phyloP scores from a whole-genome alignment of 2,888 invertebrate genomes.

The Drosophila demipolita region DNA sequence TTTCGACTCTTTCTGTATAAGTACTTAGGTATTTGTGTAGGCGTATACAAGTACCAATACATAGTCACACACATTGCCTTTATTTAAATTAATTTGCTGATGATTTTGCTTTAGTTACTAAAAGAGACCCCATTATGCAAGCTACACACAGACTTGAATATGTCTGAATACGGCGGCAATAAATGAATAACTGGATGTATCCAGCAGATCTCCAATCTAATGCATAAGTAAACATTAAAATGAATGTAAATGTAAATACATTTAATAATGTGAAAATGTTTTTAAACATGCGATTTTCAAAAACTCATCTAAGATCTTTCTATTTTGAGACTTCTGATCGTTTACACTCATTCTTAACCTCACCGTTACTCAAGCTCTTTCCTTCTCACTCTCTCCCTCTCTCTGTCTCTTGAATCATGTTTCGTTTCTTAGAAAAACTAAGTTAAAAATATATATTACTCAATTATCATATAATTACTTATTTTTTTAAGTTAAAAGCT shows the following conservation, averaged over 20 bases:
- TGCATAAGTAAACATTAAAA: neutral
- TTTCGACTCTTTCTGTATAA: slow-evolving; percentile 30
- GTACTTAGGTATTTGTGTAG: slow-evolving; percentile 1
- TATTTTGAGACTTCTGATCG: neutral
- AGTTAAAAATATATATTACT: too few species aligned
- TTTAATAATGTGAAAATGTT: neutral
- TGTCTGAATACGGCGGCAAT: neutral
- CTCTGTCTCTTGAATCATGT: too few species aligned
- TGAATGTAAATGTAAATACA: neutral
- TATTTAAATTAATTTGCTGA: slow-evolving; percentile 29
- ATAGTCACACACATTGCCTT: slow-evolving; percentile 5
- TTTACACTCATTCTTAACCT: neutral
- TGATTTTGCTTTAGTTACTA: slow-evolving; percentile 4
- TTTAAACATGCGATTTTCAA: neutral
- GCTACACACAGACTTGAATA: neutral
- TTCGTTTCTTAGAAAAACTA: too few species aligned
- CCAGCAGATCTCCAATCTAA: neutral
- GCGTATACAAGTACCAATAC: slow-evolving; percentile 4
- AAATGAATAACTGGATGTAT: neutral
- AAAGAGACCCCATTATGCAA: slow-evolving; percentile 6
- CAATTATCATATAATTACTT: neutral
- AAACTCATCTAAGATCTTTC: neutral
- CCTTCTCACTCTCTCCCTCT: neutral
- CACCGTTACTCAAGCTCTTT: too few species aligned
- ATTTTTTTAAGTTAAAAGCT: neutral